A percentile compares a stretch with the other conserved stretches of the same genome.
Conservation (phyloP, 1,140 invertebrate species). For the Battus philenor region DNA sequence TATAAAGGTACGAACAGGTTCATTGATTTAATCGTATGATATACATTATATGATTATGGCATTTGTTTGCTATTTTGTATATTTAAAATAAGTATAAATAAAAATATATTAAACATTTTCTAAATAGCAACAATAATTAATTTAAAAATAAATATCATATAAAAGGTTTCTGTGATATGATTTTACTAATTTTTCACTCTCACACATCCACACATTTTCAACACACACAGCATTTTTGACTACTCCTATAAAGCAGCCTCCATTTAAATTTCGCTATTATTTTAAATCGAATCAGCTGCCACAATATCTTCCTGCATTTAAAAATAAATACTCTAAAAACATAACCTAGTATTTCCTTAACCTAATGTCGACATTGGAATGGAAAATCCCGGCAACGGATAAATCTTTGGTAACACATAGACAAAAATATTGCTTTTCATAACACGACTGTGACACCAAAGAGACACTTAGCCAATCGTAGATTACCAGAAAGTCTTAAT, state of each 20-base stretch:
- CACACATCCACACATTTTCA: neutral
- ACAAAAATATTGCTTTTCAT: conserved; percentile 29
- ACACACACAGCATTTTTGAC: neutral
- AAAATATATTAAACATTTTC: too few species aligned
- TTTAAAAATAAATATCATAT: too few species aligned
- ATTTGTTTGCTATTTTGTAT: too few species aligned
- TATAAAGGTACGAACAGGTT: too few species aligned
- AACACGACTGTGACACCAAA: conserved; percentile 29
- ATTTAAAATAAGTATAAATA: too few species aligned
- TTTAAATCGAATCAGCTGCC: conserved; percentile 8
- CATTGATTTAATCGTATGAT: conserved; percentile 9
- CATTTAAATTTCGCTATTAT: neutral
- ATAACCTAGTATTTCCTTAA: conserved; percentile 6
- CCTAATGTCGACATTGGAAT: conserved; percentile 11
- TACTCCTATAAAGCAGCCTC: neutral
- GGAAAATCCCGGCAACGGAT: conserved; percentile 7
- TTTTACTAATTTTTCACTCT: conserved; percentile 4
- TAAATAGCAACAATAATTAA: too few species aligned
- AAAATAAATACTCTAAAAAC: conserved; percentile 7
- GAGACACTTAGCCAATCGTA: conserved; percentile 25
- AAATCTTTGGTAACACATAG: conserved; percentile 40
- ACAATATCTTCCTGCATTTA: conserved; percentile 1
- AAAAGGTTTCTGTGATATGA: conserved; percentile 16
- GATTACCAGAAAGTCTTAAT: conserved; percentile 36
- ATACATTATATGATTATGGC: conserved; percentile 1